Base-by-base conservation (phyloP, 2,888 invertebrate genomes). In the Plagodis pulveraria region DNA sequence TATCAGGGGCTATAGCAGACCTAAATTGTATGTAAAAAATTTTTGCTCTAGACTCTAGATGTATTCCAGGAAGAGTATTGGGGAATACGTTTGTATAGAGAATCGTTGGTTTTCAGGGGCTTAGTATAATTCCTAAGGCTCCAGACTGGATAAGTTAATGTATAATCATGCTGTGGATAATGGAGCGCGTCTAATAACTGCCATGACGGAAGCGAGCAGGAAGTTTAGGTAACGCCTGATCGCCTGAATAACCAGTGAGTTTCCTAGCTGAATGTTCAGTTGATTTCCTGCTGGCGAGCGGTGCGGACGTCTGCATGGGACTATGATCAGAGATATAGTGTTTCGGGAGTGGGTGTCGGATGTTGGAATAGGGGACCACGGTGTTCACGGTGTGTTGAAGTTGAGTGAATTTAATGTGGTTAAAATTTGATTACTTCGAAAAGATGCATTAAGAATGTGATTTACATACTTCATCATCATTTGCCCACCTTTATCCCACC, bases 171-270 rank as follows among this genome's bases (percentile, higher is more conserved):
- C 36, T 47, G 72, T 56, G 64, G 45, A 64, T 40, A 56, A 61
- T 61, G 41, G 56, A 74, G 77, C 84, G 83, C 71, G 76, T 76
- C 84, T 78, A 86, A 86, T 84, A 71, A 69, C 32, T 12, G 42
- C 65, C 62, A 75, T 71, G 72, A 69, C 83, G 82, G 80, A 86
- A 81, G 69, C 74, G 69, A 72, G 57, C 72, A 84, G 87, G 87
- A 87, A 87, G 80, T 76, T 81, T 83, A 84, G 81, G 80, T 84
- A 87, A 83, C 71, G 62, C 77, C 76, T 59, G 55, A 55, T 67
- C 80, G 79, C 71, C 69, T 72, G 72, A 81, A 71, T 78, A 77
- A 67, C 49, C 84, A 83, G 79, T 84, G 57, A 58, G 50, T 70
- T 81, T 78, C 82, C 81, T 73, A 42, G 71, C 69, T 70, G 72